A percentile compares a stretch with the other conserved stretches of the same genome.
Conservation (phyloP, 2,113 vertebrate genomes). For the Sturnus vulgaris region DNA sequence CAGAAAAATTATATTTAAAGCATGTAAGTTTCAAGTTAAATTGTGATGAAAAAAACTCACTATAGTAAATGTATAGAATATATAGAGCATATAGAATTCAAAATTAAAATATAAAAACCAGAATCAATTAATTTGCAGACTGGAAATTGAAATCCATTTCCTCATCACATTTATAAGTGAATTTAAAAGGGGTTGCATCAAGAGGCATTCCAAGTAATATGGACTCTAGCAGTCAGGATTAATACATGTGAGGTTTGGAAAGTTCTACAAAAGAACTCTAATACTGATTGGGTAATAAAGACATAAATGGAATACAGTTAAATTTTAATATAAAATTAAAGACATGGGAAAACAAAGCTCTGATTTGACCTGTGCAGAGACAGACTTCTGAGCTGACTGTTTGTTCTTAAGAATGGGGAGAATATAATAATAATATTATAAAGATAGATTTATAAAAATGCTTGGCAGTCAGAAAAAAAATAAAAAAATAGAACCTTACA, state of each 20-base stretch:
- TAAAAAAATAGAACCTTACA: neutral
- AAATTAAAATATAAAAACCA: neutral
- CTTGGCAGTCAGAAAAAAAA: neutral
- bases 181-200: rapidly evolving
- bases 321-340: neutral
- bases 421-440: neutral
- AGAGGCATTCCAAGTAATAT: neutral
- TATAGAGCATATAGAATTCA: neutral
- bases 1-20: neutral
- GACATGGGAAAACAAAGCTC: neutral
- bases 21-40: neutral
- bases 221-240: neutral
- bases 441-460: neutral
- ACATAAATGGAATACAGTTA: neutral
- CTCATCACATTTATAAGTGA: neutral
- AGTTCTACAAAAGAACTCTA: neutral
- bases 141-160: neutral
- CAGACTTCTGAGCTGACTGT: neutral
- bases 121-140: neutral
- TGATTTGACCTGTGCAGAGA: neutral
- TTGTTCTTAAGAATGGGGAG: neutral
- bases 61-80: neutral
- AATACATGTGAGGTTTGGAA: neutral
- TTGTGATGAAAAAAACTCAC: neutral
- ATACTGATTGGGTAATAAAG: neutral